Base-by-base conservation (phyloP, 2,888 invertebrate species). In the Mimumesa dahlbomi region DNA sequence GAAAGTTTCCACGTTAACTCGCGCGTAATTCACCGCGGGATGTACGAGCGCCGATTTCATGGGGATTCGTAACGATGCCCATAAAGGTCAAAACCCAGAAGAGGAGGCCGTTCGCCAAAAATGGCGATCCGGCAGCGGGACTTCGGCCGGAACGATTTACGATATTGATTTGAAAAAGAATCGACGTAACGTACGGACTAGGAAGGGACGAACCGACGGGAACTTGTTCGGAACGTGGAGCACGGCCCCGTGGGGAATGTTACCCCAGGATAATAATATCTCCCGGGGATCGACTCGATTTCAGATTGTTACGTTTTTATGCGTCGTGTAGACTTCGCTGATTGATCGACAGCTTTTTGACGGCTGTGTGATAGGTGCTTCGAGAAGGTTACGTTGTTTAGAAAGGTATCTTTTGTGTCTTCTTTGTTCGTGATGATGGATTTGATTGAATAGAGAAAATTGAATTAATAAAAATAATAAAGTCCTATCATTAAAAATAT, bases 31-130 rank as follows among this genome's bases (percentile, higher is more conserved):
- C 73, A 61, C 70, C 62, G 58, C 58, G 36, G 58, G 52, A 62
- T 29, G 52, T 46, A 19, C 21, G 31, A 6, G n/a, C 43, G 52
- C 25, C 59, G 72, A 77, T 78, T 78, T 78, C 72, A 78, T 48
- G 73, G 78, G 65, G 63, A 78, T 78, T 79, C 73, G 76, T 73
- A 79, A 79, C 79, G 78, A 75, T 78, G 73, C 63, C 78, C 78
- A 79, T 78, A 78, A 79, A 73, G 61, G 73, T 70, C 61, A 71
- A 42, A 40, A 19, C 52, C 16, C 19, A 21, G 29, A 43, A 31
- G 58, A 43, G 46, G 52, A 43, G 46, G 52, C 50, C 31, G 45
- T 54, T 57, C 43, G 38, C 68, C 75, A 75, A 75, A 78, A 78
- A 75, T 75, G 78, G 68, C 9, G n/a, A 42, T 34, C 43, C 38